A percentile compares a stretch with the other conserved stretches of the same genome.
Evolutionary conservation across 2,888 invertebrate genomes (phyloP).

Genomic region (Allygus modestus): DNA sequence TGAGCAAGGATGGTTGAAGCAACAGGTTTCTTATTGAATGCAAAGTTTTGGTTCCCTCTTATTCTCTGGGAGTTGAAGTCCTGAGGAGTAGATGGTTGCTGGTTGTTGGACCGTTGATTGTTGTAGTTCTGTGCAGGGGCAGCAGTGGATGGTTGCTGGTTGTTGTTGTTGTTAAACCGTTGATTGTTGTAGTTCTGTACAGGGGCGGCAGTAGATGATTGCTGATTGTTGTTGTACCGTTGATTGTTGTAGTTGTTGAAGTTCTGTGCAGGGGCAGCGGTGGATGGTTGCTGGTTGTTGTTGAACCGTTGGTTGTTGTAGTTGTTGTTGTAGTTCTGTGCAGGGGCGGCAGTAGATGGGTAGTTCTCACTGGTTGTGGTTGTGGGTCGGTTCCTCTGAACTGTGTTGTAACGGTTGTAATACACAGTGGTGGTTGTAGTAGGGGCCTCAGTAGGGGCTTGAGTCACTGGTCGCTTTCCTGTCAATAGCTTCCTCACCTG

Average conservation of each 20-base stretch:
- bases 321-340: slow-evolving; percentile 19
- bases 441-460: slow-evolving; percentile 53
- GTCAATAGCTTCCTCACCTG: slow-evolving; percentile 74
- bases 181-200: slow-evolving; percentile 46
- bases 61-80: slow-evolving; percentile 58
- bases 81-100: slow-evolving; percentile 15
- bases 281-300: slow-evolving; percentile 38
- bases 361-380: slow-evolving; percentile 56
- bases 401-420: slow-evolving; percentile 62
- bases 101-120: slow-evolving; percentile 25
- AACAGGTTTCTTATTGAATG: slow-evolving; percentile 54
- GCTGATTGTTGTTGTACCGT: slow-evolving; percentile 17
- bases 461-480: slow-evolving; percentile 67
- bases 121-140: slow-evolving; percentile 44
- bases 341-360: slow-evolving; percentile 33
- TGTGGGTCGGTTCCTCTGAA: slow-evolving; percentile 57
- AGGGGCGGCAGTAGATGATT: not conserved
- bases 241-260: slow-evolving; percentile 39
- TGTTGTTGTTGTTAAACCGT: slow-evolving; percentile 54
- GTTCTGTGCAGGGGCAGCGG: slow-evolving; percentile 21
- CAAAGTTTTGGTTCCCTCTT: slow-evolving; percentile 59
- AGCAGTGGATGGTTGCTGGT: slow-evolving; percentile 47
- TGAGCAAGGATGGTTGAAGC: slow-evolving; percentile 31
- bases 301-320: slow-evolving; percentile 30
- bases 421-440: slow-evolving; percentile 53